phyloP scores from a whole-genome alignment of 2,888 invertebrate genomes.

The Platycnemis pennipes region DNA sequence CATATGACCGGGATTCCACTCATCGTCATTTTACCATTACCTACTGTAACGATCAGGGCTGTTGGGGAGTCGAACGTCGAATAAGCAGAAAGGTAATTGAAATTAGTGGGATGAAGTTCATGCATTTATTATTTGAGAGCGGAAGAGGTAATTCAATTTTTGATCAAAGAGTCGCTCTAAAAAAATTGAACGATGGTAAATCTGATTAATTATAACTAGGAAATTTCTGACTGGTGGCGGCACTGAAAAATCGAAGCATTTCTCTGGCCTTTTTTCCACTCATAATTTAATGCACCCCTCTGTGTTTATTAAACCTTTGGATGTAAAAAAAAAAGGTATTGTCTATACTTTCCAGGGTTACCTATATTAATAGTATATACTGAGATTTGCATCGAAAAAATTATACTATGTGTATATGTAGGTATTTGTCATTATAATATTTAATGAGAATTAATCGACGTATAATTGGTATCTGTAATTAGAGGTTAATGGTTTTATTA shows the following conservation, averaged over 20 bases:
- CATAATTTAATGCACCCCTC: background rate
- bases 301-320: too few relatives aligned
- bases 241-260: background rate
- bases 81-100: background rate
- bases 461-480: too few relatives aligned
- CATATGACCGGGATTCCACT: background rate
- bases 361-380: too few relatives aligned
- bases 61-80: background rate
- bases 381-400: too few relatives aligned
- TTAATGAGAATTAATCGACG: too few relatives aligned
- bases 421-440: too few relatives aligned
- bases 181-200: background rate
- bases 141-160: background rate
- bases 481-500: too few relatives aligned
- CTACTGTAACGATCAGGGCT: background rate
- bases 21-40: background rate
- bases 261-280: background rate
- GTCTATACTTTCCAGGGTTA: too few relatives aligned
- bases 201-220: background rate
- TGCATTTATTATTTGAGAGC: background rate
- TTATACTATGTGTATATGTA: too few relatives aligned
- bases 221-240: background rate
- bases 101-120: conserved; percentile 16
- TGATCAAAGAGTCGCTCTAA: background rate
- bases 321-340: too few relatives aligned